A percentile compares a stretch with the other conserved stretches of the same genome.
Evolutionary conservation across 2,888 invertebrate species (phyloP).

Genomic region (Lasioglossum marginatum): DNA sequence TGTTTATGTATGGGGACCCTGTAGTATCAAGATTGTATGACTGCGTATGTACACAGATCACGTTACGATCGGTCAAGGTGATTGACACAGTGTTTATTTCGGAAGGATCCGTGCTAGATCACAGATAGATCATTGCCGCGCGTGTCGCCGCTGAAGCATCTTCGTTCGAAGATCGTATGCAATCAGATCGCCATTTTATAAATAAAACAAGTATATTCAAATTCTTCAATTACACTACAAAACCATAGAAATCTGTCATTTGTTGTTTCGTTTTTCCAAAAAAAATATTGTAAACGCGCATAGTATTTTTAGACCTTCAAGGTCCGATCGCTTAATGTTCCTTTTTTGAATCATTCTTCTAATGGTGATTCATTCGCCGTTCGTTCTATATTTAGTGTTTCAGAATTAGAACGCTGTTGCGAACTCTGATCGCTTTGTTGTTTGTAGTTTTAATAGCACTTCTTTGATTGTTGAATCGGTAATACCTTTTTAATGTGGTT

Average conservation of each 20-base stretch:
- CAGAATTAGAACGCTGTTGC: not conserved
- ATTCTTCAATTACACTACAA: not conserved
- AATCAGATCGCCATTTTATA: not conserved
- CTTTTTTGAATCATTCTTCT: constrained; percentile 7
- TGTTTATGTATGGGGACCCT: constrained; percentile 54
- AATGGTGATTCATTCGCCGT: not conserved
- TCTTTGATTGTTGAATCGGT: not conserved
- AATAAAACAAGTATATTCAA: not conserved
- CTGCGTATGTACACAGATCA: constrained; percentile 24
- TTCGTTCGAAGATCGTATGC: not conserved
- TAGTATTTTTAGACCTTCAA: not conserved
- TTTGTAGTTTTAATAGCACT: not conserved
- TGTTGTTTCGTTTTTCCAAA: not conserved
- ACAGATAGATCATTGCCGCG: not conserved
- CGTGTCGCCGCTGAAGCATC: not conserved
- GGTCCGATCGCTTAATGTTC: not conserved
- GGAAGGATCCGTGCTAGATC: not conserved
- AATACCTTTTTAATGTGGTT: not conserved
- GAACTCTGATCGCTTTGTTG: not conserved
- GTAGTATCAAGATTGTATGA: constrained; percentile 44
- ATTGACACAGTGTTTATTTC: constrained; percentile 55
- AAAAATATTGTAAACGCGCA: not conserved
- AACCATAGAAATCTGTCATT: not conserved
- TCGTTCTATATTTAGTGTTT: not conserved
- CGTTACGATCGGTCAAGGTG: constrained; percentile 51